Base-by-base conservation (phyloP, 2,888 invertebrate genomes). In the Drosophila subquinaria region DNA sequence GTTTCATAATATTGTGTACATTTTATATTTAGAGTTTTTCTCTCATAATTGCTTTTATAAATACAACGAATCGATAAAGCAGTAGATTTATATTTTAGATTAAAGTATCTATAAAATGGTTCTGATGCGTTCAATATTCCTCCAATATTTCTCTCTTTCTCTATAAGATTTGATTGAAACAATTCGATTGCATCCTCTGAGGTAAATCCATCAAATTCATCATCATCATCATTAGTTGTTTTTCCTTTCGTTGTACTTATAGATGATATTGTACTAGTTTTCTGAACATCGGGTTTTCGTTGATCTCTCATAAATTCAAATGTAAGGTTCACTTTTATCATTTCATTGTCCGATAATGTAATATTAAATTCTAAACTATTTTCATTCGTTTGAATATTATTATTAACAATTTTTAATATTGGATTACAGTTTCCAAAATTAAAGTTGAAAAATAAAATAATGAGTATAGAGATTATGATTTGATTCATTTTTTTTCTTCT, bases 91-190 rank as follows among this genome's bases (percentile, higher is more conserved):
- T 53, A 53, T 42, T 42, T 42, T 40, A 53, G 40, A 53, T 53
- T 53, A 42, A 53, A 53, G 40, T 53, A 42, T 53, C 27, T 53
- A 42, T 53, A 40, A 53, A 53, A 53, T 53, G 53, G 53, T 30
- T 10, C 30, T 40, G 53, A 20, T 38, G 52, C 52, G 23, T 52
- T 52, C 23, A 52, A 38, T 38, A 52, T 23, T 15, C 48, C 48
- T 33, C 48, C 48, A 10, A 23, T 23, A 38, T 52, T 36, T 38
- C n/a, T 52, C 52, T 52, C 38, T n/a, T 52, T 36, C 6, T 38
- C 20, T 38, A 52, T 23, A 23, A 52, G 38, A 38, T 38, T 52
- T 52, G 20, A 23, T 38, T 52, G 52, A 50, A 50, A 50, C 23
- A 38, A 38, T 52, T 52, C 13, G 52, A 38, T 23, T 52, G 36